Base-by-base conservation (phyloP, 2,797 vertebrate genomes). In the Neomorphus geoffroyi region DNA sequence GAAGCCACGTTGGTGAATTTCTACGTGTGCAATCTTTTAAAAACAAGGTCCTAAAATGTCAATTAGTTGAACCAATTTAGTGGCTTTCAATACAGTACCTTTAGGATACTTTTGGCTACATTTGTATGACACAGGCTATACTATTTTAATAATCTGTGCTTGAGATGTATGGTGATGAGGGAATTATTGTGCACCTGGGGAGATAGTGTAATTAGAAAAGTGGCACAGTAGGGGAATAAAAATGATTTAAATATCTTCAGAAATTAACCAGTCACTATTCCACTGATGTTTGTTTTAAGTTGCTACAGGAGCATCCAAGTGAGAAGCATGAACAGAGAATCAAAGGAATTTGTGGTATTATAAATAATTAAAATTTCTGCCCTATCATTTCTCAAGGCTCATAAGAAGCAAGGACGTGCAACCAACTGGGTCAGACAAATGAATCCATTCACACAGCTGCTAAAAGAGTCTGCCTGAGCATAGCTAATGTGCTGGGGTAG, bases 321-420 rank as follows among this genome's bases (percentile, higher is more conserved):
- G 80, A 96, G 86, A 97, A 96, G 94, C 41, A 33, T 32, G 92
- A 94, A 93, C 73, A 79, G 84, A 81, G 72, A 96, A 92, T 88
- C 80, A 85, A 96, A 96, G 92, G 94, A 97, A 97, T 88, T 81
- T 91, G 92, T 86, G 74, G 81, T 86, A 92, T 88, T 91, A 93
- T 97, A 97, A 98, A 98, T 98, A 98, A 98, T 98, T 97, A 96
- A 97, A 94, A 89, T 96, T 92, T 96, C 96, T 97, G 94, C 74
- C 96, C 96, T 83, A 48, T 97, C 96, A 83, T 97, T 97, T 96
- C 95, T 97, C 95, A 97, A 94, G 93, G 92, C 97, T 97, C 97
- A 74, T 61, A 41, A 94, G 94, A 93, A 96, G 93, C 30, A 70
- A 86, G 94, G 96, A 85, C 45, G 41, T 53, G 96, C 95, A 97